phyloP scores from a whole-genome alignment of 1,140 invertebrate genomes.

The Heliothis subflexa region DNA sequence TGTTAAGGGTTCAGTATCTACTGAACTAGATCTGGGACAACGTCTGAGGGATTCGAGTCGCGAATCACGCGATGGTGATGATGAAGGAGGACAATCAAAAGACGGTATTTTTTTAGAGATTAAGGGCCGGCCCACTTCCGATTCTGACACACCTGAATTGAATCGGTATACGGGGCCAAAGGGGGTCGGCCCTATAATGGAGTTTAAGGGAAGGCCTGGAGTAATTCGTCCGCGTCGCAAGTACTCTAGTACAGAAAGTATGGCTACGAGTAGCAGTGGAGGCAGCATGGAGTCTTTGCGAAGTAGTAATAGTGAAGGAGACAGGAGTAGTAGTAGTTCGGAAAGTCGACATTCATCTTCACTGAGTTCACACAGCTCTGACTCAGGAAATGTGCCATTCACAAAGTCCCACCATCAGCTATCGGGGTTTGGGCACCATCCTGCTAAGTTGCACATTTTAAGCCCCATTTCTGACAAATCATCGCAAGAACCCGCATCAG shows the following conservation, averaged over 20 bases:
- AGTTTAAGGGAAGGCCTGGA: conserved; percentile 89
- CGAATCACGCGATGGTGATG: conserved; percentile 87
- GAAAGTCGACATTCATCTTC: conserved; percentile 92
- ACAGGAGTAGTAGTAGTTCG: conserved; percentile 92
- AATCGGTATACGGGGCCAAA: conserved; percentile 85
- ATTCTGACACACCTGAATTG: conserved; percentile 86
- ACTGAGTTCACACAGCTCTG: conserved; percentile 93
- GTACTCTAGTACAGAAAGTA: conserved; percentile 94
- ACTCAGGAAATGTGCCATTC: conserved; percentile 89
- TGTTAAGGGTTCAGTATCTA: conserved; percentile 77
- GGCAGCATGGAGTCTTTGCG: conserved; percentile 94
- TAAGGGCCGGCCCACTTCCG: conserved; percentile 89
- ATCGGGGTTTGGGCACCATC: conserved; percentile 89
- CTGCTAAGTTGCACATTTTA: conserved; percentile 92
- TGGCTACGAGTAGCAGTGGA: conserved; percentile 93
- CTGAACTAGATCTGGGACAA: conserved; percentile 82
- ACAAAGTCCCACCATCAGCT: conserved; percentile 88
- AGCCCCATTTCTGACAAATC: conserved; percentile 96
- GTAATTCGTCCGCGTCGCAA: conserved; percentile 88
- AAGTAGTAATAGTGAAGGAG: conserved; percentile 93
- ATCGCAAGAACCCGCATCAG: conserved; percentile 93
- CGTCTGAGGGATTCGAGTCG: conserved; percentile 82
- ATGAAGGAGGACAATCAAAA: conserved; percentile 87
- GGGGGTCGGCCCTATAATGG: conserved; percentile 88
- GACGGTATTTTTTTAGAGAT: conserved; percentile 90